phyloP scores from a whole-genome alignment of 2,113 vertebrate genomes.

The Centrocercus urophasianus region DNA sequence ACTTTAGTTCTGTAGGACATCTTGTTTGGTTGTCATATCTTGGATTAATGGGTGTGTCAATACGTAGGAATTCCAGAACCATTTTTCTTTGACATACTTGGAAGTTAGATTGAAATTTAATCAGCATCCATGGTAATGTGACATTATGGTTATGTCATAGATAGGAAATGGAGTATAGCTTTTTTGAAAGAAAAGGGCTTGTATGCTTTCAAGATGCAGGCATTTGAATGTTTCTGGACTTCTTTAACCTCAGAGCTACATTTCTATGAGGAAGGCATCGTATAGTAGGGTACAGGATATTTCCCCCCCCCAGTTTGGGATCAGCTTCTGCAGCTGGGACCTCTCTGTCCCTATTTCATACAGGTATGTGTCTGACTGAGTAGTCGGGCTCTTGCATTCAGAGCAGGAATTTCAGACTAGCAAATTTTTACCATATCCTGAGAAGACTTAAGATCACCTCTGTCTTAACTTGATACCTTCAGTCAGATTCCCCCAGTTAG shows the following conservation, averaged over 20 bases:
- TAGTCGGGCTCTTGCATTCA: neutral
- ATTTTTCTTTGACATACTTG: neutral
- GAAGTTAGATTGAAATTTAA: neutral
- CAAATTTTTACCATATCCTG: neutral
- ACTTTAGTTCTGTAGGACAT: neutral
- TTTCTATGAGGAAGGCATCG: neutral
- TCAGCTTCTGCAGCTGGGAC: neutral
- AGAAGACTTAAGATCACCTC: neutral
- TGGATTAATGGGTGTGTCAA: neutral
- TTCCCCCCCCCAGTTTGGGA: neutral
- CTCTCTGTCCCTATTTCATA: neutral
- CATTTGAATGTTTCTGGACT: neutral
- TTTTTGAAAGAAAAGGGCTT: neutral
- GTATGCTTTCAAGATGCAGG: neutral
- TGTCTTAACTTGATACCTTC: neutral
- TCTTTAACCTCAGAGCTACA: neutral
- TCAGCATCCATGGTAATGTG: neutral
- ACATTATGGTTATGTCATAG: neutral
- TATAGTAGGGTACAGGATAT: neutral
- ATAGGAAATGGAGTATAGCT: neutral
- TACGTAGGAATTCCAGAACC: neutral
- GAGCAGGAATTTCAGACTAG: neutral
- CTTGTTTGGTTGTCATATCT: neutral
- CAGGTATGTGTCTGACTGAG: neutral
- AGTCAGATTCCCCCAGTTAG: neutral